Conservation (phyloP, 2,113 vertebrate genomes). For the Phyllostomus hastatus region DNA sequence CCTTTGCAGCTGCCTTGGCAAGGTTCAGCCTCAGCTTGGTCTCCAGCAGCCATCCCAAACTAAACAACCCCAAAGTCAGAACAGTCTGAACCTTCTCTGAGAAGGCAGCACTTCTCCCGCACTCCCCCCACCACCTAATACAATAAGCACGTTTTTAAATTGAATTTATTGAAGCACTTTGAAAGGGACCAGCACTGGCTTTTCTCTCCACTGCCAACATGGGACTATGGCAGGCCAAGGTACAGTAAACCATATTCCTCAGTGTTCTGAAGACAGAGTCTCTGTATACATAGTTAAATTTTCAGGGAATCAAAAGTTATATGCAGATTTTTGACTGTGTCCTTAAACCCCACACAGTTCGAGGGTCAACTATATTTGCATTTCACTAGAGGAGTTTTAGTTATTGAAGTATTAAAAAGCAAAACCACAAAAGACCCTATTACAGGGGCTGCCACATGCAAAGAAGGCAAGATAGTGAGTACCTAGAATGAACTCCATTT, state of each 20-base stretch:
- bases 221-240: background rate
- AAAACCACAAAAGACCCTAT: background rate
- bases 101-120: background rate
- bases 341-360: background rate
- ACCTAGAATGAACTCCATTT: background rate
- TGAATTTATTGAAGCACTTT: background rate
- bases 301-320: background rate
- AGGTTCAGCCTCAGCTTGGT: background rate
- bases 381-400: background rate
- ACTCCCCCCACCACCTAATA: background rate
- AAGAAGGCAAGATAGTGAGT: background rate
- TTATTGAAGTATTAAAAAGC: background rate
- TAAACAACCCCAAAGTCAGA: background rate
- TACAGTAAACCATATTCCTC: background rate
- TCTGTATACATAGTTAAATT: background rate
- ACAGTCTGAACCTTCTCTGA: background rate
- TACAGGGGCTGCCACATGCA: background rate
- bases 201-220: background rate
- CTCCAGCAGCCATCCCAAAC: background rate
- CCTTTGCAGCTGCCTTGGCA: background rate
- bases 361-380: background rate
- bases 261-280: background rate
- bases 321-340: background rate
- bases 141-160: background rate
- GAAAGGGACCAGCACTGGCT: background rate